Percentiles rank a stretch among this genome's conserved stretches.
Conservation (phyloP, 1,140 invertebrate species). For the Aradophagus sp. region DNA sequence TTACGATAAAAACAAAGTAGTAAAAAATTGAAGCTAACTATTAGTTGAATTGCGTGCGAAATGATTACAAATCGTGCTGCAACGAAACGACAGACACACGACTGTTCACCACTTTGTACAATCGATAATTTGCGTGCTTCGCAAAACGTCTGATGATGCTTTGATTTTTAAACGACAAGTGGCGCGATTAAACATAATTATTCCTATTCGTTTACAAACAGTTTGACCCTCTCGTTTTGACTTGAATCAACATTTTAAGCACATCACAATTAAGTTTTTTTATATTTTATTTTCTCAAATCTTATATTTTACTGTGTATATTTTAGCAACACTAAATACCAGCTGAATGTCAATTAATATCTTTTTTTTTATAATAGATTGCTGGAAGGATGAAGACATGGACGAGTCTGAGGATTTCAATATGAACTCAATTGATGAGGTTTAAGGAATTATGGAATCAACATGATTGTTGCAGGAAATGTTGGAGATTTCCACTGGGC, state of each 20-base stretch:
- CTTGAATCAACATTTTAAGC: constrained; percentile 42
- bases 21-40: constrained; percentile 1
- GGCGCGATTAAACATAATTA: constrained; percentile 39
- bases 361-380: constrained; percentile 68
- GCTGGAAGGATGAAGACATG: constrained; percentile 63
- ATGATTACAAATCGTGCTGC: constrained; percentile 28
- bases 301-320: constrained; percentile 25
- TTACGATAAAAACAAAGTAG: too few species aligned
- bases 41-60: constrained; percentile 50
- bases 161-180: constrained; percentile 30
- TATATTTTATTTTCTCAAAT: constrained; percentile 5
- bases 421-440: constrained; percentile 61
- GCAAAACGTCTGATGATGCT: constrained; percentile 27
- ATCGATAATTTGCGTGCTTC: constrained; percentile 47
- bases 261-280: constrained; percentile 38
- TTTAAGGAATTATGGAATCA: too few species aligned
- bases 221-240: constrained; percentile 32
- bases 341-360: constrained; percentile 52
- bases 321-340: constrained; percentile 1
- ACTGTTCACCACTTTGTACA: constrained; percentile 43
- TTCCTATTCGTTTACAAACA: constrained; percentile 31
- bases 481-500: too few species aligned
- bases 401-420: constrained; percentile 49
- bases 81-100: constrained; percentile 31
- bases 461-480: too few species aligned